These are phyloP conservation scores for Pseudoips prasinana DNA, from an alignment of 2,888 invertebrate species.

Conservation along the genomic window DNA sequence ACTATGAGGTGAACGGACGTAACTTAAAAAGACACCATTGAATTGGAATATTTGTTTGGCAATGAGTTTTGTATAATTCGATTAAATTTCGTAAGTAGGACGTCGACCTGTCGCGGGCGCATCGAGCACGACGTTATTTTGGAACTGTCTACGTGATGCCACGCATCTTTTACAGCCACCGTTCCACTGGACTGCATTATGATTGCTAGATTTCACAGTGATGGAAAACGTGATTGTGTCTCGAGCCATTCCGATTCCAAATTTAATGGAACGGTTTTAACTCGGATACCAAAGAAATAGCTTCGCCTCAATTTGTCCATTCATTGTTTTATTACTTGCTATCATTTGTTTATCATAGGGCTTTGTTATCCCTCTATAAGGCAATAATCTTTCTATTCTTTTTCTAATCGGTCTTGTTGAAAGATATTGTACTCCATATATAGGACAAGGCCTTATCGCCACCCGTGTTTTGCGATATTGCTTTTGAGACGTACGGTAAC, in stretches of 20 bases:
- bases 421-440: too few species aligned
- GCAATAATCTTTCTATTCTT: too few species aligned
- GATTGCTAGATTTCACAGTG: conserved; percentile 66
- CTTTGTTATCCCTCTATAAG: too few species aligned
- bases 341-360: too few species aligned
- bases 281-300: conserved; percentile 35
- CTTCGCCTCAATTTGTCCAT: conserved; percentile 9
- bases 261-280: conserved; percentile 52
- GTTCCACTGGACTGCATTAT: conserved; percentile 61
- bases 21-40: conserved; percentile 38
- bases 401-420: too few species aligned
- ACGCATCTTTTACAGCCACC: conserved; percentile 60
- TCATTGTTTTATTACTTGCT: too few species aligned
- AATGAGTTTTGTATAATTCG: conserved; percentile 57
- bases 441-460: too few species aligned
- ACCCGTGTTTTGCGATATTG: too few species aligned
- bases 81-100: conserved; percentile 62
- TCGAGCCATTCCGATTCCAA: conserved; percentile 54
- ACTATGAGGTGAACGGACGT: conserved; percentile 40
- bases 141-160: conserved; percentile 66
- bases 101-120: conserved; percentile 54
- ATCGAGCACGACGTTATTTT: conserved; percentile 55
- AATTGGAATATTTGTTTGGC: conserved; percentile 46
- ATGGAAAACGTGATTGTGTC: conserved; percentile 68
- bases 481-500: too few species aligned